These are phyloP conservation scores for Crypturellus tataupa DNA, from an alignment of 2,797 vertebrate species.

Conservation along the genomic window DNA sequence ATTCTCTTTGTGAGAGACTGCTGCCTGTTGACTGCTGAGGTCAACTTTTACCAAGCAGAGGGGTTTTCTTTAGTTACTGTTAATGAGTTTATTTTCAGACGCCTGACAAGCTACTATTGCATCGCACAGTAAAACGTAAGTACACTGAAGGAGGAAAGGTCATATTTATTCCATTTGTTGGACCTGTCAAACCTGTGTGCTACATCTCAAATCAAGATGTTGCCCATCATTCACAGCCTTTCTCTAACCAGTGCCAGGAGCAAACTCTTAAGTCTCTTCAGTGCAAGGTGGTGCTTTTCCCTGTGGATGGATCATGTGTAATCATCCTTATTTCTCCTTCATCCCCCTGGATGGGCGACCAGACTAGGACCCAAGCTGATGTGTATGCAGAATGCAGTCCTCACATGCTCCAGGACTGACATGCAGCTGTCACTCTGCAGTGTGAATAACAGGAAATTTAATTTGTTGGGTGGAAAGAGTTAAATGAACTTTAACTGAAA, in stretches of 20 bases:
- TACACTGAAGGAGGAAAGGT: neutral
- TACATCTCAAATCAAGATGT: neutral
- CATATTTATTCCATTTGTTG: neutral
- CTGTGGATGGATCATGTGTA: neutral
- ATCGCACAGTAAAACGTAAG: neutral
- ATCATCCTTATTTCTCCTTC: neutral
- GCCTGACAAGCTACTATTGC: rapidly evolving
- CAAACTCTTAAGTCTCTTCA: rapidly evolving
- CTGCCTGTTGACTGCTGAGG: rapidly evolving
- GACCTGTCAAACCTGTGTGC: rapidly evolving
- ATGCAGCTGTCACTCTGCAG: slow-evolving; percentile 66
- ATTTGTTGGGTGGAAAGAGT: slow-evolving; percentile 88
- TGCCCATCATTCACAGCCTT: rapidly evolving
- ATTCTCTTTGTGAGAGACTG: neutral
- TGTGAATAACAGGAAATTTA: slow-evolving; percentile 71
- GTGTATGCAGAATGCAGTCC: neutral
- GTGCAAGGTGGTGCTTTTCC: neutral
- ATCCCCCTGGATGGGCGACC: rapidly evolving
- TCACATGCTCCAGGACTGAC: neutral
- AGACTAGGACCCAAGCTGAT: neutral
- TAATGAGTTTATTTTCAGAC: neutral
- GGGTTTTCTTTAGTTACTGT: neutral
- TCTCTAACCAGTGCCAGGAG: neutral
- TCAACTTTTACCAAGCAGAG: neutral
- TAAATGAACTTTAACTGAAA: slow-evolving; percentile 93